These are phyloP conservation scores for Epinotia ramella DNA, from an alignment of 2,888 invertebrate species.

Conservation along the genomic window DNA sequence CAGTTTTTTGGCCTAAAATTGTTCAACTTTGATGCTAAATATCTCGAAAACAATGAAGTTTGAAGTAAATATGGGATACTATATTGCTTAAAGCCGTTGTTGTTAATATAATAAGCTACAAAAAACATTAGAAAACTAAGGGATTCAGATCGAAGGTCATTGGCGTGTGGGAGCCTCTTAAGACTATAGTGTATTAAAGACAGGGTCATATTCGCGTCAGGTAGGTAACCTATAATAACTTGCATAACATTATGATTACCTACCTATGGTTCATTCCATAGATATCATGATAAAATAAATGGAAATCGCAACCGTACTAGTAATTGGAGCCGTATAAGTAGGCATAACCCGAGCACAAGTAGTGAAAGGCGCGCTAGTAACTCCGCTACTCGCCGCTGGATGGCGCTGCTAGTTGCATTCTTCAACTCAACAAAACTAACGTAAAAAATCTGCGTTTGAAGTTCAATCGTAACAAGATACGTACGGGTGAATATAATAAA, in stretches of 20 bases:
- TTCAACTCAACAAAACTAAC: slow-evolving; percentile 3
- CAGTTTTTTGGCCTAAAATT: no score
- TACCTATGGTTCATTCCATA: not conserved
- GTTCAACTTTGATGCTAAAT: no score
- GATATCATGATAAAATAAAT: slow-evolving; percentile 25
- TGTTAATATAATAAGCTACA: no score
- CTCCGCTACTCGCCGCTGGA: slow-evolving; percentile 69
- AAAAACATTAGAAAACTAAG: no score
- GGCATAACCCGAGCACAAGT: slow-evolving; percentile 12
- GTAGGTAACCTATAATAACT: slow-evolving; percentile 14
- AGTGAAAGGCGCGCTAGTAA: slow-evolving; percentile 40
- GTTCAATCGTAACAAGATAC: not conserved
- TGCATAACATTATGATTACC: not conserved
- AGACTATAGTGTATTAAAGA: not conserved
- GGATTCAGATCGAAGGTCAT: no score
- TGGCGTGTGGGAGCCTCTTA: no score
- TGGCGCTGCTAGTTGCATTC: slow-evolving; percentile 63
- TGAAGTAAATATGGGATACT: no score
- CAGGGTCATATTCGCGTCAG: not conserved
- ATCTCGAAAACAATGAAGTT: no score
- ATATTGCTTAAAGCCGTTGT: no score
- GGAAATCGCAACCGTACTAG: slow-evolving; percentile 13
- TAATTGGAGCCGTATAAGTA: slow-evolving; percentile 14
- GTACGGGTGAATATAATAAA: not conserved
- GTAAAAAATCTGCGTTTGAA: slow-evolving; percentile 2